Base-by-base conservation (phyloP, 2,113 vertebrate species). In the Lota lota region DNA sequence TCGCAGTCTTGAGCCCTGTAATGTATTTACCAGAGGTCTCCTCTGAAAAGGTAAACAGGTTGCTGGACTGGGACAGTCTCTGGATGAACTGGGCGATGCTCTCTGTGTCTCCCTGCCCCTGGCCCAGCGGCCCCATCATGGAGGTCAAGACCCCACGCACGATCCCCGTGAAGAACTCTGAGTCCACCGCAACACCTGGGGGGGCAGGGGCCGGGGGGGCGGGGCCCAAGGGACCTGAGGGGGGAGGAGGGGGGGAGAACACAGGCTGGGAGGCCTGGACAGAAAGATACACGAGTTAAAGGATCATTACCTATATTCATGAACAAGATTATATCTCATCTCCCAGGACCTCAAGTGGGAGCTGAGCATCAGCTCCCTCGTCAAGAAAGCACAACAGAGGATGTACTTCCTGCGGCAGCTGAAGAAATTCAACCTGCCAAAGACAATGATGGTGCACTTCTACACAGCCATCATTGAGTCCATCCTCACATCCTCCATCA, bases 31-130 rank as follows among this genome's bases (percentile, higher is more conserved):
- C 95, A 0, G 93, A 91, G 2, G 94, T 93, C 5, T 94, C 95
- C 78, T 82, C 95, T 62, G 28, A 94, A 83, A 76, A 85, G 73
- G 94, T 94, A 76, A 96, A 96, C 72, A 97, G 92, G 88, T 95
- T 96, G 87, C 89, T 94, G 28, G 94, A 92, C 62, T 95, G 94
- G 0, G 95, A 96, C 56, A 97, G 92, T 65, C 95, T 91, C 59
- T 96, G 95, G 87, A 97, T 95, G 79, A 97, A 97, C 74, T 94
- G 93, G 1, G 95, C 95, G 0, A 97, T 97, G 78, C 95, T 97
- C 75, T 96, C 95, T 0, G 93, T 94, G 84, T 94, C 94, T 28
- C 92, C 93, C 72, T 95, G 94, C 5, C 92, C 89, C 4, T 95
- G 93, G 7, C 94, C 94, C 74, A 97, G 77, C 0, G 95, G 95